phyloP scores from a whole-genome alignment of 2,113 vertebrate species.

The Pelvicachromis taeniatus region DNA sequence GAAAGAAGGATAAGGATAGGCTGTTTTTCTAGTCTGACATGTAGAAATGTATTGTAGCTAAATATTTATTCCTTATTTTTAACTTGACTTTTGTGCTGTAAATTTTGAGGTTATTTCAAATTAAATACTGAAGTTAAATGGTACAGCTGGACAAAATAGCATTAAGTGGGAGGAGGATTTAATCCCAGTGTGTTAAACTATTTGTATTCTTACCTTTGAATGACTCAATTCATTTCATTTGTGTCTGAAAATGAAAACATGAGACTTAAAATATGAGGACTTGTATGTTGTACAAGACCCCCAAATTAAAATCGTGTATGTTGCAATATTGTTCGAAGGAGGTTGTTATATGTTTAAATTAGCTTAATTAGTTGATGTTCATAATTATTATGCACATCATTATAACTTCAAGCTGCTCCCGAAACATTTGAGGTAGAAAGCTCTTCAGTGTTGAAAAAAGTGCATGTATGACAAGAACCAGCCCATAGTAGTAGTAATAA shows the following conservation, averaged over 20 bases:
- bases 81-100: background rate
- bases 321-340: background rate
- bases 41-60: background rate
- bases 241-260: background rate
- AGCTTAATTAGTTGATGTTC: background rate
- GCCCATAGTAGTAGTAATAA: background rate
- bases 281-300: background rate
- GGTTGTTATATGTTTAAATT: background rate
- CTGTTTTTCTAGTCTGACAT: too few species aligned
- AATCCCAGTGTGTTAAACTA: background rate
- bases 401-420: background rate
- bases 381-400: background rate
- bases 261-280: background rate
- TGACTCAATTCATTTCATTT: too few species aligned
- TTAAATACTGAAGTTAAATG: background rate
- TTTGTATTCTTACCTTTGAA: too few species aligned
- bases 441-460: background rate
- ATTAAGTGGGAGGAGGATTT: background rate
- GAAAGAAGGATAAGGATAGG: too few species aligned
- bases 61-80: background rate
- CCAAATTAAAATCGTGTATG: background rate
- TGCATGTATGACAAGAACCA: background rate
- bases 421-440: background rate
- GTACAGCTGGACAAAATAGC: background rate
- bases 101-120: background rate